A percentile compares a stretch with the other conserved stretches of the same genome.
phyloP scores from a whole-genome alignment of 2,888 invertebrate species.

The Siphlonurus alternatus region DNA sequence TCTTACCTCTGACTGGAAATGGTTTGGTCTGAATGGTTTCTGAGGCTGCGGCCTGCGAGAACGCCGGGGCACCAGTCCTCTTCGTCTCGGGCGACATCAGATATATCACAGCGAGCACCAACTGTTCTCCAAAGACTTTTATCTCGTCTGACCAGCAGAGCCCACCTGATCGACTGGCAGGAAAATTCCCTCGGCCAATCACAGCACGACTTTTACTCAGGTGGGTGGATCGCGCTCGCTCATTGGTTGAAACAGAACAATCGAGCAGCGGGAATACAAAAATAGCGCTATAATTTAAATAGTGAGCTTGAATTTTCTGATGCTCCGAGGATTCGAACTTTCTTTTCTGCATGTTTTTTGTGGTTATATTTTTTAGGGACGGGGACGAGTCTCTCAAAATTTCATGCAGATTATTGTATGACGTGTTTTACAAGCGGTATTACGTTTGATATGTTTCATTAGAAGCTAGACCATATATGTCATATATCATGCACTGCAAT shows the following conservation, averaged over 20 bases:
- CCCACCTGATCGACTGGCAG: not conserved
- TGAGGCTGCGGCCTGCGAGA: slow-evolving; percentile 46
- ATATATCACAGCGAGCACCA: not conserved
- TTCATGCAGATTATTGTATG: too few species aligned
- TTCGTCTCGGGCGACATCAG: slow-evolving; percentile 49
- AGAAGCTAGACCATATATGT: too few species aligned
- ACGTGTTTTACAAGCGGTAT: too few species aligned
- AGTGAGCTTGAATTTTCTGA: too few species aligned
- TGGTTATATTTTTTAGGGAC: too few species aligned
- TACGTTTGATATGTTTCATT: too few species aligned
- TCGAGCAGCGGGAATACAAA: not conserved
- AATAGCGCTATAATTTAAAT: not conserved
- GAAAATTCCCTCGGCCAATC: not conserved
- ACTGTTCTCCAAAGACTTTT: too few species aligned
- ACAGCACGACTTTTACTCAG: not conserved
- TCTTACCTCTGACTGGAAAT: slow-evolving; percentile 65
- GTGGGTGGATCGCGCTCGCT: not conserved
- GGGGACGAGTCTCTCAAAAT: too few species aligned
- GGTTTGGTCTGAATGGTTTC: slow-evolving; percentile 81
- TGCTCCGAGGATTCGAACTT: too few species aligned
- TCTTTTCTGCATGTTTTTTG: too few species aligned
- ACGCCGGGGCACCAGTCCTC: slow-evolving; percentile 32
- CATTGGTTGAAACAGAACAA: not conserved
- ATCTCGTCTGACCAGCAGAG: not conserved
- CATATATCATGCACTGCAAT: too few species aligned